Evolutionary conservation across 1,140 invertebrate species (phyloP), one percentile per base, ranked within the genome.

Genomic region (Heliconius hewitsoni): DNA sequence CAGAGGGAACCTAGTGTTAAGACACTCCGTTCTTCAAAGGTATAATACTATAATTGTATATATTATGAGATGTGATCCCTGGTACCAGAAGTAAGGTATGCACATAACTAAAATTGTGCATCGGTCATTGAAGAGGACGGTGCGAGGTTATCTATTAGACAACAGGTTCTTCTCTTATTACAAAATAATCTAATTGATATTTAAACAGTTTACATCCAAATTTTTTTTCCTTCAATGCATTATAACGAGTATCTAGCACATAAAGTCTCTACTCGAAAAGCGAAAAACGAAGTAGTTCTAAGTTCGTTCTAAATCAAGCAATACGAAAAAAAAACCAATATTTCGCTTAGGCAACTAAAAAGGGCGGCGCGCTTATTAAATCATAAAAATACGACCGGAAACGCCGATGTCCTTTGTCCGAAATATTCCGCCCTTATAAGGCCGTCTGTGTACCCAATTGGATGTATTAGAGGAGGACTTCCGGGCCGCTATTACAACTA

Each of bases 401-500:
- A 73, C 60, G 37, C 78, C 30, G 57, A 73, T 73, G 60, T 81
- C 76, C 50, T 75, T 81, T 81, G 76, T 82, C 76, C 81, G 75
- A 82, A 82, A 80, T 80, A 80, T 77, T 75, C 57, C 73, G 73
- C 73, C 81, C 76, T 77, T 80, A 73, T 76, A 78, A 73, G 73
- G 81, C 60, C 76, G 34, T 23, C 79, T n/a, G 42, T 42, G 78
- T 66, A 27, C 72, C 78, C 78, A 82, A 82, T 82, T 82, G 81
- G 70, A 66, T 19, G 72, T 77, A 73, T 82, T 79, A 82, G 78
- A 55, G 79, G 16, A 75, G 74, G 75, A 80, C 74, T 82, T 82
- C 81, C 81, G 74, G 75, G 60, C 75, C 9, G 39, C 73, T 71
- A 42, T 66, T 75, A 79, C 72, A 57, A 80, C 74, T 76, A 76